These are phyloP conservation scores for Pleuronectes platessa DNA, from an alignment of 2,113 vertebrate species.

Conservation along the genomic window DNA sequence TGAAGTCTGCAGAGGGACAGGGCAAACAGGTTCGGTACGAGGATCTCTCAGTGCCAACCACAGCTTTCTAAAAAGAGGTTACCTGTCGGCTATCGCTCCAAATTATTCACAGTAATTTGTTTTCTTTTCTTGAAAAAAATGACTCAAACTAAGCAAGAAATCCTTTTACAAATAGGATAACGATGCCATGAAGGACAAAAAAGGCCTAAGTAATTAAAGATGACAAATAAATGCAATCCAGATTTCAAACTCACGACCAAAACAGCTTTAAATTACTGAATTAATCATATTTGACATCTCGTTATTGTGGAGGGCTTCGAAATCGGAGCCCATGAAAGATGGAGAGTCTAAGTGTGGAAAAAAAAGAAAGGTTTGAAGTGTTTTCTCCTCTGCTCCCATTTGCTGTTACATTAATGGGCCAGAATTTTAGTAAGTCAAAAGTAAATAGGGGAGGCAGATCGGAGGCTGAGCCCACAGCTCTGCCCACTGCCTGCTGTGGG, in stretches of 20 bases:
- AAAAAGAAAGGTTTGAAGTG: constrained; percentile 41
- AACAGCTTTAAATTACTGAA: constrained; percentile 51
- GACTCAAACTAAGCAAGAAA: background rate
- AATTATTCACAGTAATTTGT: background rate
- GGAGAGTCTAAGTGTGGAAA: constrained; percentile 16
- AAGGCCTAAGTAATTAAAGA: constrained; percentile 10
- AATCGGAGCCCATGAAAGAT: constrained; percentile 17
- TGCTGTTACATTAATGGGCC: constrained; percentile 58
- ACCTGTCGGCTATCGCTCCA: background rate
- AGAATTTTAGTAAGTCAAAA: constrained; percentile 38
- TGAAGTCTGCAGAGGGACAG: constrained; percentile 28
- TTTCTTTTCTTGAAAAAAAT: constrained; percentile 6
- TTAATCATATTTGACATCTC: constrained; percentile 62
- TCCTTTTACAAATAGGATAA: background rate
- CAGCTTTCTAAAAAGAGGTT: background rate
- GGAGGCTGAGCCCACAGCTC: constrained; percentile 27
- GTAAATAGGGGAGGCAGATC: constrained; percentile 30
- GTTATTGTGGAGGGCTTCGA: constrained; percentile 50
- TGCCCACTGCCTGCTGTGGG: constrained; percentile 17
- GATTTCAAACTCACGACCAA: constrained; percentile 29
- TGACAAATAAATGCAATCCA: constrained; percentile 42
- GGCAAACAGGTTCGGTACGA: constrained; percentile 27
- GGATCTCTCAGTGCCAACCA: constrained; percentile 13
- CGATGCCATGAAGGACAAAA: background rate
- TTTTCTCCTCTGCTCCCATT: constrained; percentile 29